Evolutionary conservation across 2,797 vertebrate species (phyloP).

Genomic region (Heliangelus exortis): DNA sequence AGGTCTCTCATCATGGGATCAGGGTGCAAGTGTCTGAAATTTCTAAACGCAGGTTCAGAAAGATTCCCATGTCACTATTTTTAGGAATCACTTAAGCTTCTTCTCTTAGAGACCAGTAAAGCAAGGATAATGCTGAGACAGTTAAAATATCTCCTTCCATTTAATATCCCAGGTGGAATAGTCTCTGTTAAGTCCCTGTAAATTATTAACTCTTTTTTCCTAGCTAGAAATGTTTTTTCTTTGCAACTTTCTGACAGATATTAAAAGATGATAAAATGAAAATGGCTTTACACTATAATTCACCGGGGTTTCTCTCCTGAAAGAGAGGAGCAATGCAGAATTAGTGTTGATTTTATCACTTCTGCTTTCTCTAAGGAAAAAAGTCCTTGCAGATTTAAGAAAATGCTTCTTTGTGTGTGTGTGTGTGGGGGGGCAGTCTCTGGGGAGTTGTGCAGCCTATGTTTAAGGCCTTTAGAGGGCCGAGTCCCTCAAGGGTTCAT

Average conservation of each 20-base stretch:
- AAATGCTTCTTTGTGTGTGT: neutral
- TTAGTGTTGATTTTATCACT: slow-evolving; percentile 48
- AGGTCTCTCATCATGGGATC: neutral
- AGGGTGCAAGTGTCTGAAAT: neutral
- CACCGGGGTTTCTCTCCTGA: neutral
- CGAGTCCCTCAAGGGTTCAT: neutral
- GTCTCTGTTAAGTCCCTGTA: neutral
- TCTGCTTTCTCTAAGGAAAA: neutral
- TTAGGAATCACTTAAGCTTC: neutral
- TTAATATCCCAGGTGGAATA: slow-evolving; percentile 7
- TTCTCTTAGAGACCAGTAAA: neutral
- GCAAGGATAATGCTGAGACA: neutral
- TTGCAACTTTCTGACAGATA: slow-evolving; percentile 27
- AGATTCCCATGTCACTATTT: neutral
- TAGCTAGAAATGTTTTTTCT: neutral
- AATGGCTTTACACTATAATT: neutral
- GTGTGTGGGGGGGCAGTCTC: neutral
- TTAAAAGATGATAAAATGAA: slow-evolving; percentile 40
- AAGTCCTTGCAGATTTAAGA: neutral
- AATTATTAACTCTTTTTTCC: slow-evolving; percentile 34
- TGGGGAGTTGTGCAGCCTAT: neutral
- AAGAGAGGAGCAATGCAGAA: neutral
- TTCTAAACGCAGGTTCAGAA: neutral
- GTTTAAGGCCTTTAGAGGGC: neutral
- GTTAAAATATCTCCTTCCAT: neutral